These are phyloP conservation scores for Isichthys henryi DNA, from an alignment of 2,113 vertebrate species.

Conservation along the genomic window DNA sequence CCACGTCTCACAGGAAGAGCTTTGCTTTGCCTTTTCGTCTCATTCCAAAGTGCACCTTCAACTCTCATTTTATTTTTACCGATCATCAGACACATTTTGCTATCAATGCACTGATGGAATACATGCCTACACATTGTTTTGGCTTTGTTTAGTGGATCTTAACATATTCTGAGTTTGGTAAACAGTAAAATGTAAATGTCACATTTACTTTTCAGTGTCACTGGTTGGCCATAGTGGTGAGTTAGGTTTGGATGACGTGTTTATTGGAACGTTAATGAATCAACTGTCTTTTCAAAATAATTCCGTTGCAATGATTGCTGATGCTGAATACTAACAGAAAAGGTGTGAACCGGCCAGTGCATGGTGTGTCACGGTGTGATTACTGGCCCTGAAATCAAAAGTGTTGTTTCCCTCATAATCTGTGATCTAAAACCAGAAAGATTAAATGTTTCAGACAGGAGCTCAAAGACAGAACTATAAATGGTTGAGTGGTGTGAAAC, in stretches of 20 bases:
- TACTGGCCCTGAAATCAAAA: neutral
- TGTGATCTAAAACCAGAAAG: neutral
- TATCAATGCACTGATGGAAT: neutral
- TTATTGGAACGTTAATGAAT: slow-evolving; percentile 14
- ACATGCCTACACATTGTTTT: neutral
- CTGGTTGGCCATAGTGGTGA: slow-evolving; percentile 54
- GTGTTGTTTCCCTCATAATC: neutral
- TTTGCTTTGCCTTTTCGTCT: neutral
- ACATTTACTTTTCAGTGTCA: slow-evolving; percentile 55
- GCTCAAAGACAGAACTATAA: neutral
- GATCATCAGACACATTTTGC: neutral
- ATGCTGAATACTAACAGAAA: neutral
- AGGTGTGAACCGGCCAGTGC: neutral
- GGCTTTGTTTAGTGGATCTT: neutral
- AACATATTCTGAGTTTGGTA: neutral
- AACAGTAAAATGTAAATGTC: slow-evolving; percentile 34
- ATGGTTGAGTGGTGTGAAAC: neutral
- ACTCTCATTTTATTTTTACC: neutral
- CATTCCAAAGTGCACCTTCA: neutral
- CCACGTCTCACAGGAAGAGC: neutral
- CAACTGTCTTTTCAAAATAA: neutral
- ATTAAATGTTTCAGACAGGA: neutral
- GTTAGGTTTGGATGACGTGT: slow-evolving; percentile 40
- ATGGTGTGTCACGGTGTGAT: neutral
- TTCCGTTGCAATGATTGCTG: neutral